Evolutionary conservation across 2,888 invertebrate genomes (phyloP).

Genomic region (Allacma fusca): DNA sequence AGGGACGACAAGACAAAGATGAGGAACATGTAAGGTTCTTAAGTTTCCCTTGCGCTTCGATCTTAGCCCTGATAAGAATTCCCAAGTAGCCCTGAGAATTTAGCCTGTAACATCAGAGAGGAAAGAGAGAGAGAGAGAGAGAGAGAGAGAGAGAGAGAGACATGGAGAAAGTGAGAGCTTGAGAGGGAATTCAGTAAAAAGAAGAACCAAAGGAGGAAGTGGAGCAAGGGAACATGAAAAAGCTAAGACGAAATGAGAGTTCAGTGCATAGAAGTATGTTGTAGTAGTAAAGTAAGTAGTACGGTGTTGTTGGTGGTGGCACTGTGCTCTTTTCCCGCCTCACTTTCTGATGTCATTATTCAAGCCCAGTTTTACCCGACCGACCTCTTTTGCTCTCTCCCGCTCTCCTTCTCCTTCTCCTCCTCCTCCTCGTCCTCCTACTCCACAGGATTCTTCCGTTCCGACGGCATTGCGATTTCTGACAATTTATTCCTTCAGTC

Average conservation of each 20-base stretch:
- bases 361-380: conserved; percentile 27
- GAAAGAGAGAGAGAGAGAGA: background rate
- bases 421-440: background rate
- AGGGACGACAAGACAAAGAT: conserved; percentile 40
- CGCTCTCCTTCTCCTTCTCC: background rate
- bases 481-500: conserved; percentile 35
- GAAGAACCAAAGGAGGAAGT: conserved; percentile 26
- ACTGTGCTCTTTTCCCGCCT: background rate
- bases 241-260: conserved; percentile 2
- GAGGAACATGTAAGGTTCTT: conserved; percentile 35
- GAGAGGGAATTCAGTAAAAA: background rate
- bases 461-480: conserved; percentile 30
- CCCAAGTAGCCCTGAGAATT: conserved; percentile 40
- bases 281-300: too few species aligned
- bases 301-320: too few species aligned
- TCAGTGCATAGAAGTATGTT: conserved; percentile 18
- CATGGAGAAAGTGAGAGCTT: background rate
- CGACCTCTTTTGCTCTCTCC: conserved; percentile 18
- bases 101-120: conserved; percentile 4
- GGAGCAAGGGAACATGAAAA: background rate
- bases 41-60: conserved; percentile 45
- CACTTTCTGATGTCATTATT: conserved; percentile 37
- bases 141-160: conserved; percentile 20
- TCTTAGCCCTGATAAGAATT: conserved; percentile 43
- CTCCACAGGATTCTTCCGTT: too few species aligned